These are phyloP conservation scores for Megalops cyprinoides DNA, from an alignment of 2,797 vertebrate species.

Conservation along the genomic window DNA sequence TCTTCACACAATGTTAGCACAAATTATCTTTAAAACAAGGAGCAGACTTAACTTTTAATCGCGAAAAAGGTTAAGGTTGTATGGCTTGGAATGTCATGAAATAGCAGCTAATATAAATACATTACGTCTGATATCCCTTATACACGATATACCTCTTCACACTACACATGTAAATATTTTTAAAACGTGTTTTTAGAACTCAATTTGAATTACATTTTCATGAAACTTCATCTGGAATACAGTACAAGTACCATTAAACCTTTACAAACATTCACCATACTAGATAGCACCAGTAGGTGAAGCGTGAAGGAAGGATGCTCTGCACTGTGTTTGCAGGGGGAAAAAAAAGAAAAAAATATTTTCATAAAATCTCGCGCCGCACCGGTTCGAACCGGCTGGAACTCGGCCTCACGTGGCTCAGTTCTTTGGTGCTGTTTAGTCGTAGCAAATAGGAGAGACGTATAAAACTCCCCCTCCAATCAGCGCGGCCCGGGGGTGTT, in stretches of 20 bases:
- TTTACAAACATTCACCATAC: neutral
- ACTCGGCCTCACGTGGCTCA: neutral
- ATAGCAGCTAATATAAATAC: neutral
- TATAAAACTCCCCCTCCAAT: neutral
- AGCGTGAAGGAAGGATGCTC: neutral
- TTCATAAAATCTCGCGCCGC: neutral
- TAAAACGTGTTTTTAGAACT: too few species aligned
- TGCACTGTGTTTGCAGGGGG: neutral
- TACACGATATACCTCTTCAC: too few species aligned
- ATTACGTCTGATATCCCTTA: neutral
- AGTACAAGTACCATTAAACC: neutral
- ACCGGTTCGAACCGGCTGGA: slow-evolving; percentile 31
- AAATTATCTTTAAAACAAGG: too few species aligned
- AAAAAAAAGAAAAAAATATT: neutral
- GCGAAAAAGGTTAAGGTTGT: neutral
- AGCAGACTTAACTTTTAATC: neutral
- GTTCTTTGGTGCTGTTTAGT: slow-evolving; percentile 1
- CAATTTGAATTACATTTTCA: neutral
- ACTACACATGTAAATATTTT: too few species aligned
- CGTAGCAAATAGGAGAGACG: neutral
- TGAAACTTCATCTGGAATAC: neutral
- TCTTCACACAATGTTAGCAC: too few species aligned
- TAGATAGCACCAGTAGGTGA: neutral
- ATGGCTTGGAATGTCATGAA: neutral
- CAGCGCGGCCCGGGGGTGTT: neutral